Conservation (phyloP, 2,113 vertebrate species). For the Eira barbara region DNA sequence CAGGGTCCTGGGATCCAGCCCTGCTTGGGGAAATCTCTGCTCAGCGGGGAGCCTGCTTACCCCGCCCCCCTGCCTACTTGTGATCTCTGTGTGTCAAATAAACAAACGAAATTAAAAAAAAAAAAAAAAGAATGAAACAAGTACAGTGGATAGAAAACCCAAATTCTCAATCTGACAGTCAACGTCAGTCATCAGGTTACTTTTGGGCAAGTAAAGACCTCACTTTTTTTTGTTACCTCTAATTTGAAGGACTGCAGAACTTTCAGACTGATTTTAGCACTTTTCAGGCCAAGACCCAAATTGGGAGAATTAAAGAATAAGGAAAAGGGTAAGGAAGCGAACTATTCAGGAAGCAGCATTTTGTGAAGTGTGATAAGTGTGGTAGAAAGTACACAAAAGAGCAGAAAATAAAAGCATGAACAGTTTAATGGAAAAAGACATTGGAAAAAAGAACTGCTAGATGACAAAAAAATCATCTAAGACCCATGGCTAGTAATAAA, state of each 20-base stretch:
- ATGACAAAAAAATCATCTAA: not conserved
- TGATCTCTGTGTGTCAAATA: too few relatives aligned
- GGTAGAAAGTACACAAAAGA: not conserved
- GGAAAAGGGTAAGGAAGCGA: not conserved
- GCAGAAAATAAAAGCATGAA: not conserved
- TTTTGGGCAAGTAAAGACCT: not conserved
- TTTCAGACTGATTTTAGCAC: not conserved
- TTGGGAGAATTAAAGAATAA: not conserved
- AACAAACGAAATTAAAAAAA: too few relatives aligned
- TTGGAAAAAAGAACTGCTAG: not conserved
- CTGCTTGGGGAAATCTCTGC: too few relatives aligned
- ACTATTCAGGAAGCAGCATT: not conserved
- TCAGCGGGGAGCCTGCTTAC: too few relatives aligned
- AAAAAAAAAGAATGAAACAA: not conserved
- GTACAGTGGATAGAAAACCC: not conserved
- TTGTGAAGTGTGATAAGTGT: not conserved
- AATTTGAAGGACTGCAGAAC: not conserved
- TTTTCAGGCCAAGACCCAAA: not conserved
- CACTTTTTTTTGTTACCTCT: not conserved
- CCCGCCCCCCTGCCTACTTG: too few relatives aligned
- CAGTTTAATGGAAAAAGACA: not conserved
- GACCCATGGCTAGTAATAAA: not conserved
- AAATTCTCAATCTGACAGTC: not conserved
- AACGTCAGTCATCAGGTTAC: not conserved
- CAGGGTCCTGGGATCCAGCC: too few relatives aligned